Evolutionary conservation across 2,888 invertebrate genomes (phyloP), one percentile per base, ranked within the genome.

Genomic region (Tethea ocularis): DNA sequence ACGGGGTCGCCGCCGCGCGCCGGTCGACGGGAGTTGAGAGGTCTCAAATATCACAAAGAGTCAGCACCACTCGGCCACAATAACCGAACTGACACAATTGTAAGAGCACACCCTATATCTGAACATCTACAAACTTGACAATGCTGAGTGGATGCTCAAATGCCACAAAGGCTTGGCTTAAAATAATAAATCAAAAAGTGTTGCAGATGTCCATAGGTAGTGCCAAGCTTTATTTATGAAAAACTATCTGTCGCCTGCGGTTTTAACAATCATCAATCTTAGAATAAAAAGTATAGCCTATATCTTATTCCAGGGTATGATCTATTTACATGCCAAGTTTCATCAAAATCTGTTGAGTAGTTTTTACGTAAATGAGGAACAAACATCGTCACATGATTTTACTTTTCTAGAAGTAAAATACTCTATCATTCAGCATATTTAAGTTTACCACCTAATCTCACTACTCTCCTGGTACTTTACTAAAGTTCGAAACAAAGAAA

Each of bases 1-100:
- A 5, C n/a, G 46, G 7, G 20, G 46, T 46, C 46, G 38, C n/a
- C 38, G 36, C n/a, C 15, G 3, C 41, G n/a, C 41, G 41, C 41
- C 41, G 46, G 20, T 20, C 46, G 46, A 1, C 17, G 33, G 53
- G 33, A 33, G 36, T 54, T 17, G 29, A 53, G 54, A 54, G 54
- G 29, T 7, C 54, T 46, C 46, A 46, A 46, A 46, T 46, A 33
- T 52, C 54, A 54, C 54, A 54, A 54, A 54, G 54, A 54, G 54
- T 22, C 24, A 52, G 52, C n/a, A 17, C 53, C 33, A 46, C 46
- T 46, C 46, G 15, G 10, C 33, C 11, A 54, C 54, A 54, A 54
- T 54, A 54, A 54, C 54, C 54, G 36, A 54, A 54, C 33, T 33
- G 54, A 54, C 54, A 53, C 46, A 46, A 46, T 46, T 46, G 46